A percentile compares a stretch with the other conserved stretches of the same genome.
phyloP scores from a whole-genome alignment of 92 coral and sea anemone species.

The Zoanthus solanderi region DNA sequence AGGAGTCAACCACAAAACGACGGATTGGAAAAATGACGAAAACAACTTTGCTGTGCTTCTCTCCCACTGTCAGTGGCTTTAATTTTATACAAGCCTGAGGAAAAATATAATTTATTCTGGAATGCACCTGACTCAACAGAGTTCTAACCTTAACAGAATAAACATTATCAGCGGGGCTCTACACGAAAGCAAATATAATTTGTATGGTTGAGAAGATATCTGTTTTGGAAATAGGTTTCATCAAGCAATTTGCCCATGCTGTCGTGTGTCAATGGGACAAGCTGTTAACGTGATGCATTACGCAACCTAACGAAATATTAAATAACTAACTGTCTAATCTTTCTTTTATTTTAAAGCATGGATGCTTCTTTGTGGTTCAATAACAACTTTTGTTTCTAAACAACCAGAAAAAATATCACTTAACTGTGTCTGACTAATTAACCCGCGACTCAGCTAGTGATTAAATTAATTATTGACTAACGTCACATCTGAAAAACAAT shows the following conservation, averaged over 20 bases:
- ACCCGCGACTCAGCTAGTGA: neutral
- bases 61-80: slow-evolving; percentile 27
- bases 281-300: neutral
- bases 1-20: slow-evolving; percentile 15
- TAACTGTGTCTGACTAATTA: neutral
- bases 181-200: slow-evolving; percentile 10
- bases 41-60: neutral
- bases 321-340: neutral
- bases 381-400: neutral
- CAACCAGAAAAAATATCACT: slow-evolving; percentile 7
- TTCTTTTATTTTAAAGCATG: neutral
- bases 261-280: no score
- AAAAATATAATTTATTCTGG: slow-evolving; percentile 33
- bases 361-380: neutral
- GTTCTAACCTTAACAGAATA: neutral
- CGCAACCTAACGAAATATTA: neutral
- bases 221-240: neutral
- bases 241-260: neutral
- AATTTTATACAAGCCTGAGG: slow-evolving; percentile 31
- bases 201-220: neutral
- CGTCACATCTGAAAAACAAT: slow-evolving; percentile 1
- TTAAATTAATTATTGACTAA: slow-evolving; percentile 14
- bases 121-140: slow-evolving; percentile 41
- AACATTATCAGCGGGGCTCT: slow-evolving; percentile 18
- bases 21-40: neutral